A percentile compares a stretch with the other conserved stretches of the same genome.
phyloP scores from a whole-genome alignment of 2,797 vertebrate species.

The Parauchenoglanis punctatus region DNA sequence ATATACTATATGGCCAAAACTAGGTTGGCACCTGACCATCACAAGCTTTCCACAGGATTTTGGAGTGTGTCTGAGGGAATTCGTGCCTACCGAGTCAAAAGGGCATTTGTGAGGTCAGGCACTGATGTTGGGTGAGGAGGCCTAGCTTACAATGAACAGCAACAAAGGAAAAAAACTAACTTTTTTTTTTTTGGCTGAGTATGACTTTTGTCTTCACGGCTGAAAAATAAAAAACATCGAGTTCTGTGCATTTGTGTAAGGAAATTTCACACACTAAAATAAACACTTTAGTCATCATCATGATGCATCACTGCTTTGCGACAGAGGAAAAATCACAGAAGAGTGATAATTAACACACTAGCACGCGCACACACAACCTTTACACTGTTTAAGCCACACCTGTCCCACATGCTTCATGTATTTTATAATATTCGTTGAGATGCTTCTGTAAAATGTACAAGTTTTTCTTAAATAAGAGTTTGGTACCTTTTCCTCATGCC shows the following conservation, averaged over 20 bases:
- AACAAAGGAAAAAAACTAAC: not conserved
- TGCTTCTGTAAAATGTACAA: no score
- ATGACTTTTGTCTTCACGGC: not conserved
- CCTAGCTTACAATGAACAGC: not conserved
- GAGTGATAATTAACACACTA: slow-evolving; percentile 6
- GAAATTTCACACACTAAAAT: slow-evolving; percentile 9
- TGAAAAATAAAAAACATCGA: not conserved
- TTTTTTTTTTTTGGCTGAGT: no score
- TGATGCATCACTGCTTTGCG: not conserved
- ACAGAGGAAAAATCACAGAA: not conserved
- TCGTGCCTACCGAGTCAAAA: not conserved
- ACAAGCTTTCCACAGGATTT: not conserved
- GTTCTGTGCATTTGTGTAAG: not conserved
- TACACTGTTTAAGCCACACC: not conserved
- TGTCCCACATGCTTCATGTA: no score
- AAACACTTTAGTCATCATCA: not conserved
- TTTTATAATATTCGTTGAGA: no score
- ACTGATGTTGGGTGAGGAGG: not conserved
- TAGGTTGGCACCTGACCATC: not conserved
- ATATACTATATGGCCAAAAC: not conserved
- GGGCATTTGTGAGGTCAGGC: not conserved
- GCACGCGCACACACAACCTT: not conserved
- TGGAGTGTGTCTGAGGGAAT: not conserved
- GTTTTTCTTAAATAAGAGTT: no score
- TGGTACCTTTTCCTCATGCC: no score